Conservation (phyloP, 30 jellyfish, hydroid and myxozoan genomes). For the Euphysa ruthae region DNA sequence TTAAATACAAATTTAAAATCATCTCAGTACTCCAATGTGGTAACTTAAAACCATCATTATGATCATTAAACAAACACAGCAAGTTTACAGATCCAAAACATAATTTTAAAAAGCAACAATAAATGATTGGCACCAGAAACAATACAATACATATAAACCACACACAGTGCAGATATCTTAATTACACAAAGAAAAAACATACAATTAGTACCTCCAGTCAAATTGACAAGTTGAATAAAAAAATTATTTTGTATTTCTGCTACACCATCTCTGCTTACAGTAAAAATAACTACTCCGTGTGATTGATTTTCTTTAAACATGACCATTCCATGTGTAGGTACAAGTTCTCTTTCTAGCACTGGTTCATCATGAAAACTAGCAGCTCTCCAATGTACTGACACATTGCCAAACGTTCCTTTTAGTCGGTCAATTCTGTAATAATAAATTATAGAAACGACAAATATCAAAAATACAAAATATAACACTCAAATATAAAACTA, state of each 20-base stretch:
- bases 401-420: conserved; percentile 54
- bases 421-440: conserved; percentile 40
- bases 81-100: too few relatives aligned
- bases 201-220: conserved; percentile 41
- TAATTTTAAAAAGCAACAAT: too few relatives aligned
- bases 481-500: too few relatives aligned
- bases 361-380: neutral
- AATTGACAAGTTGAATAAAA: conserved; percentile 32
- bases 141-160: too few relatives aligned
- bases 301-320: conserved; percentile 35
- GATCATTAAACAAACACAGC: too few relatives aligned
- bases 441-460: neutral
- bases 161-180: too few relatives aligned
- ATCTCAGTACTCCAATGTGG: too few relatives aligned
- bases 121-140: too few relatives aligned
- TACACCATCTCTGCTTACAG: conserved; percentile 37
- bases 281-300: neutral
- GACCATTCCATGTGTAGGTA: conserved; percentile 31
- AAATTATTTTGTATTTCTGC: conserved; percentile 76
- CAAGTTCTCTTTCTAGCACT: conserved; percentile 18
- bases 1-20: too few relatives aligned
- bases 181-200: too few relatives aligned
- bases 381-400: conserved; percentile 50
- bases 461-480: too few relatives aligned
- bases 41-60: too few relatives aligned